Conservation (phyloP, 2,113 vertebrate genomes). For the Pseudopodoces humilis region DNA sequence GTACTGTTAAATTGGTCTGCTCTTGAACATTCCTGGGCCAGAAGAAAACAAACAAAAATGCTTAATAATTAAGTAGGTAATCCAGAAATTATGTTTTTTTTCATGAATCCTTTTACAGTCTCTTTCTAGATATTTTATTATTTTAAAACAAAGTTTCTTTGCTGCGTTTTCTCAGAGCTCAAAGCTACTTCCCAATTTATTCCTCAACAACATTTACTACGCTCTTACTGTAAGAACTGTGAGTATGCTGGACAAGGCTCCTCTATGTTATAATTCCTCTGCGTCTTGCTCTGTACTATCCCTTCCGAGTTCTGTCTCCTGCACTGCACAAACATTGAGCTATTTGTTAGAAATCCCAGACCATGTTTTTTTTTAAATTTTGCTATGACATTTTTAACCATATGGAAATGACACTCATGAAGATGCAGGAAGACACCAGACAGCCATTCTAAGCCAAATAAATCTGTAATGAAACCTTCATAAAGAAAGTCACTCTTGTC, state of each 20-base stretch:
- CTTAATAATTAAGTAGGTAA: neutral
- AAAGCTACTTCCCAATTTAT: neutral
- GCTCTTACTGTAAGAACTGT: neutral
- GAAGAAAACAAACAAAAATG: neutral
- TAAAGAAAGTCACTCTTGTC: neutral
- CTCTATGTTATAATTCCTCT: neutral
- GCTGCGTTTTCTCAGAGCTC: neutral
- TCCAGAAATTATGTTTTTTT: neutral
- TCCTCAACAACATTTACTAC: neutral
- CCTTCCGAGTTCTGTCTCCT: neutral
- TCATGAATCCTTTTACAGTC: neutral
- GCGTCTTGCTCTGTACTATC: neutral
- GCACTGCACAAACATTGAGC: neutral
- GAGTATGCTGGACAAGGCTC: neutral
- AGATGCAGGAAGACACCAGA: neutral
- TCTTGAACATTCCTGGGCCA: neutral
- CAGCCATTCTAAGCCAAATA: constrained; percentile 9
- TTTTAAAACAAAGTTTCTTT: neutral
- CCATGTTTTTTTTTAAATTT: rapidly evolving
- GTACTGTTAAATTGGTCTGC: neutral
- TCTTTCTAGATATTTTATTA: neutral
- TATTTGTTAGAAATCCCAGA: neutral
- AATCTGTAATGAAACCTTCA: constrained; percentile 9
- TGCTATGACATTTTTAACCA: neutral
- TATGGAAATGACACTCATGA: neutral